A percentile compares a stretch with the other conserved stretches of the same genome.
phyloP scores from a whole-genome alignment of 2,888 invertebrate species.

The Eucriotettix oculatus region DNA sequence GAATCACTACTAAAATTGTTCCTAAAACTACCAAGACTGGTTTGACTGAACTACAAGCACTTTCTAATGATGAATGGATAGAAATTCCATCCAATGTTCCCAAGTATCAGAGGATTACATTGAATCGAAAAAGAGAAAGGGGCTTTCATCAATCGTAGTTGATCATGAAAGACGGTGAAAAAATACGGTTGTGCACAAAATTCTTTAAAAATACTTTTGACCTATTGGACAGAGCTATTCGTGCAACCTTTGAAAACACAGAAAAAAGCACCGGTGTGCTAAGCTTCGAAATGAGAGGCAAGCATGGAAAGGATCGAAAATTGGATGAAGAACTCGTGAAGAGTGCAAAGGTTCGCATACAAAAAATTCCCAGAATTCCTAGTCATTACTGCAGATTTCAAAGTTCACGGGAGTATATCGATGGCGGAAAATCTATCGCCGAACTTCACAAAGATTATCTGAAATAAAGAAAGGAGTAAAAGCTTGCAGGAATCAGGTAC shows the following conservation, averaged over 20 bases:
- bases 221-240: constrained; percentile 6
- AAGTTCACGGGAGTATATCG: constrained; percentile 7
- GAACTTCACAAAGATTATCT: background rate
- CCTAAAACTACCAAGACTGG: too few species aligned
- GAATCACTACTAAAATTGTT: too few species aligned
- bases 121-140: too few species aligned
- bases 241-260: constrained; percentile 6
- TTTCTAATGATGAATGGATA: too few species aligned
- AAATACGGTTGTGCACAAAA: constrained; percentile 6
- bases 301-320: constrained; percentile 6
- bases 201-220: constrained; percentile 7
- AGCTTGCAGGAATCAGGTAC: too few species aligned
- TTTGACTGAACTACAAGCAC: too few species aligned
- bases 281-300: constrained; percentile 7
- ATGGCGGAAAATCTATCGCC: constrained; percentile 2
- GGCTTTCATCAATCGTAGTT: constrained; percentile 6
- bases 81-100: too few species aligned
- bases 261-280: constrained; percentile 2
- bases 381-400: constrained; percentile 10
- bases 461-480: too few species aligned
- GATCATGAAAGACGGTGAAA: constrained; percentile 5
- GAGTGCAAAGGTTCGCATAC: constrained; percentile 8
- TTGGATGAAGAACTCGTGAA: constrained; percentile 7
- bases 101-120: too few species aligned
- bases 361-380: constrained; percentile 10